Conservation (phyloP, 2,113 vertebrate species). For the Chascanopsetta lugubris region DNA sequence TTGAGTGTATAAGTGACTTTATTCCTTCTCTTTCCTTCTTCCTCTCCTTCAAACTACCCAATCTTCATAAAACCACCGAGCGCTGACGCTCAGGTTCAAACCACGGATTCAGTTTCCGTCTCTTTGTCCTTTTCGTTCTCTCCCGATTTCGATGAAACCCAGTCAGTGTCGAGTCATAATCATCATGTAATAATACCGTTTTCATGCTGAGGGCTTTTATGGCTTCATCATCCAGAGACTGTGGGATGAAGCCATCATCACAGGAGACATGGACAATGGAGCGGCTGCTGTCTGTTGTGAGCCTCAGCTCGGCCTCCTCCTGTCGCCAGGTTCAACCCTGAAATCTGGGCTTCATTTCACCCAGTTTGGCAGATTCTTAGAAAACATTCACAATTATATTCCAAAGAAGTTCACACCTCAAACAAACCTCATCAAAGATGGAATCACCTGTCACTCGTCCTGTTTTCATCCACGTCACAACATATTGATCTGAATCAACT, state of each 20-base stretch:
- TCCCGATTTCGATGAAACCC: slow-evolving; percentile 31
- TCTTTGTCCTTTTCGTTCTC: background rate
- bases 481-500: no score
- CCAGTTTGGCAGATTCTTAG: background rate
- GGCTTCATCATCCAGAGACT: slow-evolving; percentile 15
- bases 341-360: no score
- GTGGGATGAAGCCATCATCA: slow-evolving; percentile 7
- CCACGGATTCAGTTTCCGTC: slow-evolving; percentile 2
- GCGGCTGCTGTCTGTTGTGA: background rate
- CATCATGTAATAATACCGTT: slow-evolving; percentile 28
- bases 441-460: no score
- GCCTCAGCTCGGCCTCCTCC: background rate
- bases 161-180: slow-evolving; percentile 30
- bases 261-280: slow-evolving; percentile 1
- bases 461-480: no score
- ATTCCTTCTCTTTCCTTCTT: background rate
- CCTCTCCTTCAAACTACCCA: slow-evolving; percentile 12
- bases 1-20: background rate
- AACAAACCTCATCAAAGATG: no score
- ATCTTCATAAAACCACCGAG: slow-evolving; percentile 49
- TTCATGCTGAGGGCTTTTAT: slow-evolving; percentile 12
- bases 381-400: no score
- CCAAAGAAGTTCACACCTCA: no score
- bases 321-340: background rate
- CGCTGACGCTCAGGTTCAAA: slow-evolving; percentile 18